Conservation (phyloP, 2,113 vertebrate species). For the Chlorodrepanis virens region DNA sequence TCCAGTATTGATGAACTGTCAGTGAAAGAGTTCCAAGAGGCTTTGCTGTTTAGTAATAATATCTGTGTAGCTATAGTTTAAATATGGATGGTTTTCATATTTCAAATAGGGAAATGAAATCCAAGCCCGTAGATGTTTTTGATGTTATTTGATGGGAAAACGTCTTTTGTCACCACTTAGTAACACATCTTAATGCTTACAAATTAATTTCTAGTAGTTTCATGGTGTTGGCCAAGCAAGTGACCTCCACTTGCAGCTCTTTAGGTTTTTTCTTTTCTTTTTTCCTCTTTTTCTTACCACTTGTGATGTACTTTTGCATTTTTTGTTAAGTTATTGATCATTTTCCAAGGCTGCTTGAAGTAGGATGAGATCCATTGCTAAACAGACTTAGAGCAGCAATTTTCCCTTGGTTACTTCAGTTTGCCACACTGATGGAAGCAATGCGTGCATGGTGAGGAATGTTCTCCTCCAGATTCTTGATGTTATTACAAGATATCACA, state of each 20-base stretch:
- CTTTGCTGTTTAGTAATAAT: not conserved
- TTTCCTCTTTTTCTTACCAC: not conserved
- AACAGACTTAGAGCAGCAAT: not conserved
- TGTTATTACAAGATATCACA: conserved; percentile 13
- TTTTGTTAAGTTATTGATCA: not conserved
- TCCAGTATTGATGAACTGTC: conserved; percentile 38
- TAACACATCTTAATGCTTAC: not conserved
- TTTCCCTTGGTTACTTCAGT: not conserved
- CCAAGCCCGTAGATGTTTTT: not conserved
- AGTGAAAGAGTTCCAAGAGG: not conserved
- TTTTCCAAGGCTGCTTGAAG: not conserved
- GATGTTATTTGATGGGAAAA: not conserved
- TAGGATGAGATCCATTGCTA: not conserved
- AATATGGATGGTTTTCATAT: not conserved
- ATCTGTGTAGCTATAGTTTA: not conserved
- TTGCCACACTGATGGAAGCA: not conserved
- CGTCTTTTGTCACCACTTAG: not conserved
- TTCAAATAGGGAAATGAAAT: not conserved
- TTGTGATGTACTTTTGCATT: not conserved
- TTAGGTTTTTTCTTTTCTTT: not conserved
- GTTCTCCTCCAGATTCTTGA: not conserved
- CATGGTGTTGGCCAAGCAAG: not conserved
- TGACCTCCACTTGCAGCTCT: not conserved
- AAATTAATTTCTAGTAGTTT: not conserved
- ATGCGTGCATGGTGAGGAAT: not conserved